Evolutionary conservation across 2,888 invertebrate genomes (phyloP), one percentile per base, ranked within the genome.

Genomic region (Pachycephus smyrnensis): DNA sequence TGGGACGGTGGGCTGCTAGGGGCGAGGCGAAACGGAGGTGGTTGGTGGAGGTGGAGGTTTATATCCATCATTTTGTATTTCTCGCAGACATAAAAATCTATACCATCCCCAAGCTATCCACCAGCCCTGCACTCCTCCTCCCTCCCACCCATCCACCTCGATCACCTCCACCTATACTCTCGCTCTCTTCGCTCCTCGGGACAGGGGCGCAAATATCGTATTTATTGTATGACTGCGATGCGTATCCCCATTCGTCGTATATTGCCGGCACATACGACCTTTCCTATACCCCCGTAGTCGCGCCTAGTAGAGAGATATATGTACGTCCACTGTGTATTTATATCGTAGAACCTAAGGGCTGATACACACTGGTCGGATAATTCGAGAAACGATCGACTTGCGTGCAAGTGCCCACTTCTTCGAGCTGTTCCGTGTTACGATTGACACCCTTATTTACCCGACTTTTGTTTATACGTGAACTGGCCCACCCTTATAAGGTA

Each of bases 51-150:
- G 83, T 76, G 85, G 87, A 86, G 89, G 89, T 89, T 90, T 90
- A 90, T 90, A 89, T 89, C 90, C 90, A 89, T 89, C 89, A 90
- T 90, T 89, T 90, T 89, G 89, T 90, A 89, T 90, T 90, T 89
- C 89, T 89, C 89, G 87, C 89, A 89, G 90, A 90, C 90, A 90
- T 90, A 90, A 90, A 90, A 89, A 90, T 89, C 89, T 90, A 90
- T 90, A 90, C 89, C 88, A 89, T 88, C 87, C 87, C 86, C 86
- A 83, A 82, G 79, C 81, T 81, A 82, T 82, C 81, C 82, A 81
- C 79, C 82, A 81, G 80, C 79, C 83, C 82, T 31, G 74, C 69
- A 68, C 73, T 75, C 75, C 78, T 73, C 73, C 36, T 75, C 79
- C 79, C 77, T 76, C 76, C 78, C 77, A 75, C 76, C 78, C 75